Evolutionary conservation across 2,797 vertebrate species (phyloP).

Genomic region (Saxicola maurus): DNA sequence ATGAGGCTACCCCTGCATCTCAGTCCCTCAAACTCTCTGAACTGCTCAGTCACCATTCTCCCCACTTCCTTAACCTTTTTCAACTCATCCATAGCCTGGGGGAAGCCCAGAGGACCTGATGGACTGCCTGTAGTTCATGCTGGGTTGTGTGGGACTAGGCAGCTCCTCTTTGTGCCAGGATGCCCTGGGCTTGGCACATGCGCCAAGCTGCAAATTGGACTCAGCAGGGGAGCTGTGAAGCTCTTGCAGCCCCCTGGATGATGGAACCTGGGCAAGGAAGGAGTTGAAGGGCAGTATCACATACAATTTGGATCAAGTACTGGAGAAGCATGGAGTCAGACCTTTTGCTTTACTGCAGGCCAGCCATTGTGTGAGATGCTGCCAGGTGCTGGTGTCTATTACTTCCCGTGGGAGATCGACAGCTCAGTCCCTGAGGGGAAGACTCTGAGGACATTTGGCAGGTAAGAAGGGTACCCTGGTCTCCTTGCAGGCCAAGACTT

Average conservation of each 20-base stretch:
- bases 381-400: constrained; percentile 76
- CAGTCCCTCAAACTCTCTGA: neutral
- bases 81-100: neutral
- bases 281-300: neutral
- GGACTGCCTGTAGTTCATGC: neutral
- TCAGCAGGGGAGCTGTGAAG: neutral
- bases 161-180: neutral
- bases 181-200: neutral
- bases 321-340: neutral
- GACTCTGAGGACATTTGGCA: constrained; percentile 85
- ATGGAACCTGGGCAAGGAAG: neutral
- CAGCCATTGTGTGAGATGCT: constrained; percentile 69
- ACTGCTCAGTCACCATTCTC: neutral
- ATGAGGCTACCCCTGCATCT: neutral
- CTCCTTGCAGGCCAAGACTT: neutral
- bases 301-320: neutral
- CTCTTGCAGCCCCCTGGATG: neutral
- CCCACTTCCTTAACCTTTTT: neutral
- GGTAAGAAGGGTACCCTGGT: constrained; percentile 55
- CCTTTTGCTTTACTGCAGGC: neutral
- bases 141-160: neutral
- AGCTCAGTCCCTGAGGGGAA: constrained; percentile 74
- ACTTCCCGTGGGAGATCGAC: constrained; percentile 85
- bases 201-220: neutral
- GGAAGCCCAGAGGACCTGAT: neutral